Percentiles rank a stretch among this genome's conserved stretches.
phyloP scores from a whole-genome alignment of 2,888 invertebrate genomes.

The Tachina grossa region DNA sequence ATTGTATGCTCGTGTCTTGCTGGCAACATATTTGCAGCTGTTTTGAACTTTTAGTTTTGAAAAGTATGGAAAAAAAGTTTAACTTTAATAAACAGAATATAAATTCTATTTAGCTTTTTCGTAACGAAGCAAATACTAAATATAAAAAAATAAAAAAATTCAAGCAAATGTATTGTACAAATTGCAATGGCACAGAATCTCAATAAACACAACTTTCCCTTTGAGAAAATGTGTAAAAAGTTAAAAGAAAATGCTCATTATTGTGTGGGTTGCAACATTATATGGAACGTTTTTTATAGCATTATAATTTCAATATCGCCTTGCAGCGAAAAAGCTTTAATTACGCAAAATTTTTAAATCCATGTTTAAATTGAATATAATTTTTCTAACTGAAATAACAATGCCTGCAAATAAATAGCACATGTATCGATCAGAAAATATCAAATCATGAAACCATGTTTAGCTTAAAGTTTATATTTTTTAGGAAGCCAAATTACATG shows the following conservation, averaged over 20 bases:
- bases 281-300: slow-evolving; percentile 21
- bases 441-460: too few species aligned
- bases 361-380: too few species aligned
- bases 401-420: too few species aligned
- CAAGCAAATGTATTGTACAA: slow-evolving; percentile 1
- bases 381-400: too few species aligned
- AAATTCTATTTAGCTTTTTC: slow-evolving; percentile 9
- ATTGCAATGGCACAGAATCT: slow-evolving; percentile 17
- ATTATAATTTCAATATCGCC: background rate
- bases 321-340: background rate
- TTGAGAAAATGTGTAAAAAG: slow-evolving; percentile 11
- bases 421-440: too few species aligned
- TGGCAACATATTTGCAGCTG: slow-evolving; percentile 51
- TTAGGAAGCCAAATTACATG: too few species aligned
- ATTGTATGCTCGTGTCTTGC: slow-evolving; percentile 27
- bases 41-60: slow-evolving; percentile 47
- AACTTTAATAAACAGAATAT: slow-evolving; percentile 26
- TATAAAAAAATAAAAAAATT: background rate
- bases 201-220: slow-evolving; percentile 32
- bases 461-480: too few species aligned
- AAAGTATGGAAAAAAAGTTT: slow-evolving; percentile 2
- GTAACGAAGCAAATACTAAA: background rate
- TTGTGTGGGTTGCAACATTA: slow-evolving; percentile 53
- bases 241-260: slow-evolving; percentile 10
- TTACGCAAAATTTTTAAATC: too few species aligned